Evolutionary conservation across 2,113 vertebrate species (phyloP).

Genomic region (Clupea harengus): DNA sequence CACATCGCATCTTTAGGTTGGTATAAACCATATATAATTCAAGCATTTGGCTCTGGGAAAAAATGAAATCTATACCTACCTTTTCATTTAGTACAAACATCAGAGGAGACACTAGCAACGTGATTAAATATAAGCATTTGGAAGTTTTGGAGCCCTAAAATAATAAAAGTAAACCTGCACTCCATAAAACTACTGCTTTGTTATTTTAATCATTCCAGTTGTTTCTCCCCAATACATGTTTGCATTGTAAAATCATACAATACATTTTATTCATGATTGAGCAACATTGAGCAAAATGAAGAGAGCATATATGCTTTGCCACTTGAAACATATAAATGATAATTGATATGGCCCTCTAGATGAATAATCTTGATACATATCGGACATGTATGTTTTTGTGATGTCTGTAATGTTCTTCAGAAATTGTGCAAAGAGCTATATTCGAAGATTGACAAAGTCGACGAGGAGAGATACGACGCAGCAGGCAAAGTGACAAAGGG

Average conservation of each 20-base stretch:
- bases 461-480: conserved; percentile 92
- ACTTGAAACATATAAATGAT: background rate
- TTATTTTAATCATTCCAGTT: no score
- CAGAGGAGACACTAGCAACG: no score
- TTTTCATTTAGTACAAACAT: no score
- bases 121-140: no score
- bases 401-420: conserved; percentile 57
- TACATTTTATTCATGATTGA: background rate
- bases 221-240: no score
- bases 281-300: background rate
- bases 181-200: no score
- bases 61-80: no score
- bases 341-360: background rate
- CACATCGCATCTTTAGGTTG: no score
- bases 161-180: no score
- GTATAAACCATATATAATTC: no score
- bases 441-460: conserved; percentile 78
- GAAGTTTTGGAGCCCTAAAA: no score
- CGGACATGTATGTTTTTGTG: background rate
- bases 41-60: no score
- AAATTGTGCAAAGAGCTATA: conserved; percentile 86
- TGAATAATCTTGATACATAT: background rate
- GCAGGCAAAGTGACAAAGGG: conserved; percentile 79
- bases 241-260: background rate
- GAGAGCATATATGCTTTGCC: background rate